A percentile compares a stretch with the other conserved stretches of the same genome.
These are phyloP conservation scores for Caenorhabditis sp. DNA, from an alignment of 2,888 invertebrate genomes.

Conservation along the genomic window DNA sequence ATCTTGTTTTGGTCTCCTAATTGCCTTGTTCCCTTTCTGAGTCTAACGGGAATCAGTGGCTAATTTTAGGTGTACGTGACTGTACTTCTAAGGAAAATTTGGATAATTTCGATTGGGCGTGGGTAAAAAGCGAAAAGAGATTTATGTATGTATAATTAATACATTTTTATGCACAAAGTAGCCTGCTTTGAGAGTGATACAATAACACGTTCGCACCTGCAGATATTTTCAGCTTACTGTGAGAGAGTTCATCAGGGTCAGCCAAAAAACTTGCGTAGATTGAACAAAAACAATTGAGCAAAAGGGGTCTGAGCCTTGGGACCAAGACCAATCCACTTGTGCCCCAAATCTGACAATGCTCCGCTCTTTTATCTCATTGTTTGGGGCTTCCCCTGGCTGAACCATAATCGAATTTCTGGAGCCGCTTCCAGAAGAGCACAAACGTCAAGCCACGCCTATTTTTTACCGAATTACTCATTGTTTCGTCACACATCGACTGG, in stretches of 20 bases:
- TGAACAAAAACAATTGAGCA: not conserved
- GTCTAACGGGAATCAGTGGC: not conserved
- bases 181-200: no score
- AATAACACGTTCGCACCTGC: no score
- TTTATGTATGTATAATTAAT: no score
- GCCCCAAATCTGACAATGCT: not conserved
- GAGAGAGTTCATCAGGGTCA: not conserved
- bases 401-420: conserved; percentile 21
- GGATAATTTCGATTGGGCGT: no score
- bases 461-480: conserved; percentile 14
- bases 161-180: no score
- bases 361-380: conserved; percentile 49
- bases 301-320: not conserved
- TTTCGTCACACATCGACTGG: conserved; percentile 42
- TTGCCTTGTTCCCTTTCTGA: conserved; percentile 10
- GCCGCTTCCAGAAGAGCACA: not conserved
- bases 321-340: conserved; percentile 40
- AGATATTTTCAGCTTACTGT: no score
- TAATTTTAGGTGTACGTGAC: not conserved
- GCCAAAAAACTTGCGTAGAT: no score
- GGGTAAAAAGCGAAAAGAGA: no score
- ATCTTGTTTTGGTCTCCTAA: conserved; percentile 19
- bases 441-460: conserved; percentile 17
- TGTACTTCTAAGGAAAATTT: not conserved
- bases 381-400: not conserved